A percentile compares a stretch with the other conserved stretches of the same genome.
phyloP scores from a whole-genome alignment of 37 sponge, comb jelly and placozoan species.

The Cliona cf. orientalis region DNA sequence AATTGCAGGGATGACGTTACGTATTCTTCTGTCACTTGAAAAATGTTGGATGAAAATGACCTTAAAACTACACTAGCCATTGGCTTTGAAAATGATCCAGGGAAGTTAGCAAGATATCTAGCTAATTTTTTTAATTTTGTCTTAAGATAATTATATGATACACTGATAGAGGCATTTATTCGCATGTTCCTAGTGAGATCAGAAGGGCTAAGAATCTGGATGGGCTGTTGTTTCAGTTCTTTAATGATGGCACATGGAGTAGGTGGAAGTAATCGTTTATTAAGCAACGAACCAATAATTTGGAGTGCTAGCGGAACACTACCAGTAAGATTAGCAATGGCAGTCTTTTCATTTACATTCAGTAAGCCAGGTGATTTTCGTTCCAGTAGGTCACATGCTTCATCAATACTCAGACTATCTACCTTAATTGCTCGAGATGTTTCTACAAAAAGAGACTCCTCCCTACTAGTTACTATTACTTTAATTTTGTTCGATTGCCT shows the following conservation, averaged over 20 bases:
- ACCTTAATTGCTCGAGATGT: neutral
- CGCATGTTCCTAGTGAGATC: neutral
- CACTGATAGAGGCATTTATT: slow-evolving; percentile 16
- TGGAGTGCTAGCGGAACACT: slow-evolving; percentile 49
- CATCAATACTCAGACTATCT: neutral
- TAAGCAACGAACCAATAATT: slow-evolving; percentile 36
- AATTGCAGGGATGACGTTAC: neutral
- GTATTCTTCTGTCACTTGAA: neutral
- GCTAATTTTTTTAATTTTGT: neutral
- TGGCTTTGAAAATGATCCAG: slow-evolving; percentile 20
- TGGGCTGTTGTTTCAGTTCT: slow-evolving; percentile 13
- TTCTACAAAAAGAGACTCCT: neutral
- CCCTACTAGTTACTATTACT: slow-evolving; percentile 16
- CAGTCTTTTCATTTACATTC: slow-evolving; percentile 1
- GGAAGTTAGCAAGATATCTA: slow-evolving; percentile 35
- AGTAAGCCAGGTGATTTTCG: neutral
- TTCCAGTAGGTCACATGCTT: slow-evolving; percentile 8
- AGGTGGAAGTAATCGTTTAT: neutral
- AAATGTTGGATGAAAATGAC: neutral
- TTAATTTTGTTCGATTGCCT: neutral
- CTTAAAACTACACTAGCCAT: slow-evolving; percentile 8
- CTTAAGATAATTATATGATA: slow-evolving; percentile 32
- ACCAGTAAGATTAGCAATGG: slow-evolving; percentile 31
- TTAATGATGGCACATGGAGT: slow-evolving; percentile 10
- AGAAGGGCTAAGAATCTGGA: slow-evolving; percentile 17